These are phyloP conservation scores for Dendrolimus kikuchii DNA, from an alignment of 1,140 invertebrate genomes.

Conservation along the genomic window DNA sequence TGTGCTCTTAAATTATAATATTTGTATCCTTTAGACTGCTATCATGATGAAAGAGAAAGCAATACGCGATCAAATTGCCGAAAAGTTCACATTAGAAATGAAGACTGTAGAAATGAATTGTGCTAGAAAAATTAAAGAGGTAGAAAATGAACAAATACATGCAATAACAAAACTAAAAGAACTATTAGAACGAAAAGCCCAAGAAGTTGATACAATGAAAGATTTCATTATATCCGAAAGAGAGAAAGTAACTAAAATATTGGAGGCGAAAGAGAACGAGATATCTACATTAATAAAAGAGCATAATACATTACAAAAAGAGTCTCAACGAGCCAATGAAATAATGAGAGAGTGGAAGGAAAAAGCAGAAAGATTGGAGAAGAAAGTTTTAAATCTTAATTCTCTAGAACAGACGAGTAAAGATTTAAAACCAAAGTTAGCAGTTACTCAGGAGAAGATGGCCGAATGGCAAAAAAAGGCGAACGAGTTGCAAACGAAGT, in stretches of 20 bases:
- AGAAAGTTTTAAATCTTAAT: conserved; percentile 32
- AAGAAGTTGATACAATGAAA: conserved; percentile 72
- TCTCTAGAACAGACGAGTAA: conserved; percentile 53
- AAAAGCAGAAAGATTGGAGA: conserved; percentile 51
- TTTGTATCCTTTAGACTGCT: conserved; percentile 30
- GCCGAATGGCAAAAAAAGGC: conserved; percentile 39
- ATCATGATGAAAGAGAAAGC: conserved; percentile 67
- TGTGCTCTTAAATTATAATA: no score
- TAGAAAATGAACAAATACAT: conserved; percentile 61
- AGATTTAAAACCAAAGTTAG: conserved; percentile 33
- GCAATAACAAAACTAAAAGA: conserved; percentile 62
- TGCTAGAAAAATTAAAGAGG: conserved; percentile 58
- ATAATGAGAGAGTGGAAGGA: conserved; percentile 37
- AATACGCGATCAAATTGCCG: conserved; percentile 73
- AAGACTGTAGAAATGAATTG: conserved; percentile 70
- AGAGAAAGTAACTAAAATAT: conserved; percentile 66
- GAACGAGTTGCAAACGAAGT: conserved; percentile 35
- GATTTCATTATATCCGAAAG: conserved; percentile 72
- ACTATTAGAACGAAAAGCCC: conserved; percentile 69
- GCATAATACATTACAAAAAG: conserved; percentile 46
- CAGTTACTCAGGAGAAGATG: conserved; percentile 38
- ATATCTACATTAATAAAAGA: conserved; percentile 60
- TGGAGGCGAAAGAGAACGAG: conserved; percentile 63
- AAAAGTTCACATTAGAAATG: conserved; percentile 73
- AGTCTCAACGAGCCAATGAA: conserved; percentile 48